A percentile compares a stretch with the other conserved stretches of the same genome.
Conservation (phyloP, 2,888 invertebrate genomes). For the Callimorpha dominula region DNA sequence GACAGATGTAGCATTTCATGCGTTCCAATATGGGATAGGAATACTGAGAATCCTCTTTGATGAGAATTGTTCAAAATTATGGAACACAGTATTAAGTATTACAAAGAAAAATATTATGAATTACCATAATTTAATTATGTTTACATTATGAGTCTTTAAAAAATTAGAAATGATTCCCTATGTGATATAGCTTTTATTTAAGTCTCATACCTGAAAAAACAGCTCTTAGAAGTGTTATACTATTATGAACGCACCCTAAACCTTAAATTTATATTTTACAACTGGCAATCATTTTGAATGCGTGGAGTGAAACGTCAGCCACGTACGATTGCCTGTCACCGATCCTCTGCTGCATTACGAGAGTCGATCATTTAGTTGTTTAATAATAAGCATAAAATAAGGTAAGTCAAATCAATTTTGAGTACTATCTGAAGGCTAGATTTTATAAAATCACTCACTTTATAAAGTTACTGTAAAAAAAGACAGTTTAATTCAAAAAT, state of each 20-base stretch:
- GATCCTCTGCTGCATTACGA: slow-evolving; percentile 44
- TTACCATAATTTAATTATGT: background rate
- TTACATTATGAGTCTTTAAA: background rate
- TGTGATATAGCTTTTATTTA: background rate
- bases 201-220: too few relatives aligned
- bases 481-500: slow-evolving; percentile 53
- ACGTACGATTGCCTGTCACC: slow-evolving; percentile 77
- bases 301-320: slow-evolving; percentile 87
- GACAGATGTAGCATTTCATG: slow-evolving; percentile 44
- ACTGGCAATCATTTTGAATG: slow-evolving; percentile 73
- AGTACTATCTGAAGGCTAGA: slow-evolving; percentile 15
- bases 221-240: too few relatives aligned
- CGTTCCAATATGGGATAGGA: slow-evolving; percentile 23
- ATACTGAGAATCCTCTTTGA: background rate
- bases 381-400: slow-evolving; percentile 51
- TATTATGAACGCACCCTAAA: slow-evolving; percentile 21
- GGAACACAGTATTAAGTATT: too few relatives aligned
- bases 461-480: background rate
- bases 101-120: background rate
- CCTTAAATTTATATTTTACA: slow-evolving; percentile 26
- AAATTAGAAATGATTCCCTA: background rate
- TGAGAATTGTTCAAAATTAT: too few relatives aligned
- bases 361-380: slow-evolving; percentile 47
- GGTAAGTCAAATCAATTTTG: slow-evolving; percentile 47
- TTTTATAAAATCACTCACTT: slow-evolving; percentile 2